Evolutionary conservation across 2,888 invertebrate genomes (phyloP).

Genomic region (Parapristionchus giblindavisi): DNA sequence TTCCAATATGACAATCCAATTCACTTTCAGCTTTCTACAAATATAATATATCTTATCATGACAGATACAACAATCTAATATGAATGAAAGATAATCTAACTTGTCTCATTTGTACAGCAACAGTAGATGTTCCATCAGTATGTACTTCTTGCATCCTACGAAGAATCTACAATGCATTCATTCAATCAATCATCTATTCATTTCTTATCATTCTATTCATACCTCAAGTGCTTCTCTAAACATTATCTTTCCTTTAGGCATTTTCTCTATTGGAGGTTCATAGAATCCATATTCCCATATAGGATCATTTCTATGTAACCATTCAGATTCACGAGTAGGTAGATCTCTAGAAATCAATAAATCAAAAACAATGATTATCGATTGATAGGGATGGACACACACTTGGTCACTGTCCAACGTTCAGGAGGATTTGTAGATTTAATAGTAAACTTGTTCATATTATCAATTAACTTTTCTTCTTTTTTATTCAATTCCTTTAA

Average conservation of each 20-base stretch:
- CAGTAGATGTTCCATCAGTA: not conserved
- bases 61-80: no score
- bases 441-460: conserved; percentile 62
- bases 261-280: conserved; percentile 61
- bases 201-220: not conserved
- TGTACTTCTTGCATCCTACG: conserved; percentile 19
- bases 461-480: conserved; percentile 56
- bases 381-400: not conserved
- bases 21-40: conserved; percentile 6
- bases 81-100: not conserved
- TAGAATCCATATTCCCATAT: conserved; percentile 66
- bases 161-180: conserved; percentile 10
- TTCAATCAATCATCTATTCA: not conserved
- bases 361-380: conserved; percentile 7
- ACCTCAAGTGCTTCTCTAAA: conserved; percentile 66
- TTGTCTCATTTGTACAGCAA: conserved; percentile 27
- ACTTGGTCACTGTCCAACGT: conserved; percentile 55
- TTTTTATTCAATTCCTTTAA: conserved; percentile 56
- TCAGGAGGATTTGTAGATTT: conserved; percentile 60
- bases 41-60: no score
- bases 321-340: conserved; percentile 59
- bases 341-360: conserved; percentile 40
- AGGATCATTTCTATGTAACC: conserved; percentile 55
- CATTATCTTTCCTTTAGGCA: conserved; percentile 59
- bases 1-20: conserved; percentile 43